Base-by-base conservation (phyloP, 2,888 invertebrate genomes). In the Synergus umbraculus region DNA sequence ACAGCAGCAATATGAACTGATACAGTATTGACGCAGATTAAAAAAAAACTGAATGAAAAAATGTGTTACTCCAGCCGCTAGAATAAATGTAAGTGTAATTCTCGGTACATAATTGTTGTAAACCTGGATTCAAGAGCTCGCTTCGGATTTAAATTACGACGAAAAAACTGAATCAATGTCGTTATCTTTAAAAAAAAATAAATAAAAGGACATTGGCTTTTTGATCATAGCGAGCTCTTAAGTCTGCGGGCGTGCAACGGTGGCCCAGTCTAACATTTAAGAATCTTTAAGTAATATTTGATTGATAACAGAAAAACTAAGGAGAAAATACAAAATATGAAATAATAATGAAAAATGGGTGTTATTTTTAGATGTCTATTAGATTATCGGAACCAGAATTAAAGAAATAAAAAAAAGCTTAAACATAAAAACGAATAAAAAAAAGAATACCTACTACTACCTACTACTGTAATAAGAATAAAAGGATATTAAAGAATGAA, bases 291-390 rank as follows among this genome's bases (percentile, higher is more conserved):
- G 84, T 87, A 86, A 87, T 88, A 87, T 84, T 87, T 86, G 85
- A 87, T 86, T 84, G 86, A 88, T 85, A 86, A 87, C 82, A 84
- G 84, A 84, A 84, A 83, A 84, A 85, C 82, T 78, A 76, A 78
- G 81, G 79, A 80, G 73, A 83, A 81, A 84, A 88, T 88, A 90
- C 87, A 89, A 90, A 87, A 89, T 90, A 90, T 87, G 85, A 89
- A 90, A 85, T 89, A 90, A 90, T 89, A 89, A 88, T 88, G 85
- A 88, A 88, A 91, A 90, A 90, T 91, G 89, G 90, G 89, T 92
- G 92, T 92, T 92, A 92, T 92, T 92, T 92, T 92, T 92, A 92
- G 92, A 92, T 91, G 91, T 92, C 90, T 92, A 89, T 92, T 92
- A 92, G 91, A 92, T 91, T 91, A 91, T 90, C 90, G 89, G 89